Evolutionary conservation across 2,113 vertebrate species (phyloP), one percentile per base, ranked within the genome.

Genomic region (Stegostoma tigrinum): DNA sequence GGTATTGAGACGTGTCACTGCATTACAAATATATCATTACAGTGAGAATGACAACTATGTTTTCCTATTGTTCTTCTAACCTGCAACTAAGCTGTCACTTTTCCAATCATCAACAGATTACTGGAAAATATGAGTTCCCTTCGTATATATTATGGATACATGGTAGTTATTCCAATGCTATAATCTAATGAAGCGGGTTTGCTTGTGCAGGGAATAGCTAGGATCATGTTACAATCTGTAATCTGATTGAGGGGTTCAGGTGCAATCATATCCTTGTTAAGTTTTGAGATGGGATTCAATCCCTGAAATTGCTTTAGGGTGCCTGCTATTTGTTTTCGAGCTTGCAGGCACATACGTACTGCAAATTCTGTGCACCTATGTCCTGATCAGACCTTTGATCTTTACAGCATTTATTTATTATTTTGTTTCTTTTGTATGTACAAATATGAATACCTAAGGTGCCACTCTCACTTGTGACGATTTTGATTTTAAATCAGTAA

Each of bases 221-320:
- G 55, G 89, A 91, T 91, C 89, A 66, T n/a, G 34, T 91, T 91
- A 15, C 89, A 91, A 5, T 90, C 87, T 90, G 52, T 90, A 90
- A 90, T 90, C 87, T 90, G 87, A 90, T 90, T 90, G 87, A 90
- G 87, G 48, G 52, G 89, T 38, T 93, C 64, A n/a, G 61, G n/a
- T 67, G 34, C 34, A 66, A 17, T 93, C 23, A n/a, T 93, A 19
- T 61, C 24, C 38, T 93, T 17, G 61, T 66, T 67, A 61, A 93
- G 66, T 93, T 67, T 67, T 66, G 61, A 66, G 61, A 66, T 67
- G 55, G 30, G 87, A 91, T 91, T n/a, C 17, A 3, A 30, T 3
- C 27, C 87, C 30, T 91, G 87, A 91, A 91, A 61, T 64, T 91
- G 87, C 87, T 64, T 64, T 64, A 34, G 87, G 30, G 52, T 64